Conservation (phyloP, 2,113 vertebrate genomes). For the Cyphomyrus discorhynchus region DNA sequence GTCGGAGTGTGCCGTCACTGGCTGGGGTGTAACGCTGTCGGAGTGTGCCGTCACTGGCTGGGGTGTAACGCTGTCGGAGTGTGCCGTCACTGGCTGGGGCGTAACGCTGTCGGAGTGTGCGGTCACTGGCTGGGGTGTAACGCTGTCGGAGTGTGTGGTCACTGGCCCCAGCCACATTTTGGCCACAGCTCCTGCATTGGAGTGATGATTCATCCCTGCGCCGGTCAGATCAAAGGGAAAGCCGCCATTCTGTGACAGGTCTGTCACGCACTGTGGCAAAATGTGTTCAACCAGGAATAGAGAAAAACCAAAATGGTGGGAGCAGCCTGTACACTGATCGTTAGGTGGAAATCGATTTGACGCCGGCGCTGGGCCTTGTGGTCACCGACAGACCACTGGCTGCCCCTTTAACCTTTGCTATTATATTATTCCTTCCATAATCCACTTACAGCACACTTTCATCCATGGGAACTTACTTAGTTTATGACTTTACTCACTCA, state of each 20-base stretch:
- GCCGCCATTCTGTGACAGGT: neutral
- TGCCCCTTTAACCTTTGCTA: neutral
- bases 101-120: neutral
- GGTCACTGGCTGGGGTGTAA: neutral
- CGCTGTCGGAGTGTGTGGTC: neutral
- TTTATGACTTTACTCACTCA: neutral
- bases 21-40: neutral
- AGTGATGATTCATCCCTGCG: neutral
- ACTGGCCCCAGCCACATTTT: neutral
- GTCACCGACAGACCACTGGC: neutral
- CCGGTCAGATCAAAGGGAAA: constrained; percentile 6
- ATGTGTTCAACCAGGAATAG: neutral
- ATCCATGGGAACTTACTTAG: neutral
- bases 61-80: neutral
- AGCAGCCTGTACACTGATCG: neutral
- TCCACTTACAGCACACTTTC: neutral
- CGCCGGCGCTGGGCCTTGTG: neutral
- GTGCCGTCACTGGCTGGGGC: neutral
- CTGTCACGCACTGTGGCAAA: neutral
- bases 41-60: neutral
- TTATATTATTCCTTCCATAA: neutral
- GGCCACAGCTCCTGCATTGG: neutral
- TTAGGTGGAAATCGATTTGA: neutral
- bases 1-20: neutral
- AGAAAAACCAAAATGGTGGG: neutral